Conservation (phyloP, 2,888 invertebrate species). For the Acholoe squamosa region DNA sequence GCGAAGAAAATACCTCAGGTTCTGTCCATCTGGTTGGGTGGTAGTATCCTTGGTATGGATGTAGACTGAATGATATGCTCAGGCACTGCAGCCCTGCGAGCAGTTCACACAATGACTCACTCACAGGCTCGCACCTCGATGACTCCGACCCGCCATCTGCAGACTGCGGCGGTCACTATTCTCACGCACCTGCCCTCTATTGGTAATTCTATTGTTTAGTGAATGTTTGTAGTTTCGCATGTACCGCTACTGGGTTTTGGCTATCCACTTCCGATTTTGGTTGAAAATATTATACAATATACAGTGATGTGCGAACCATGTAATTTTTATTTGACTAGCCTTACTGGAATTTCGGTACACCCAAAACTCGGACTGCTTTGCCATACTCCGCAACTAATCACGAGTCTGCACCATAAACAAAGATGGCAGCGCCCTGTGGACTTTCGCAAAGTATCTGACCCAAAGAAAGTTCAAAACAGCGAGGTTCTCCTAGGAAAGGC, state of each 20-base stretch:
- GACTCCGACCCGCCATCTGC: no score
- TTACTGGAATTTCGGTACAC: no score
- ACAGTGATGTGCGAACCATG: no score
- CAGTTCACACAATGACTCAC: neutral
- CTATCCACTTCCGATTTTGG: no score
- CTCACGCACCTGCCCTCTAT: no score
- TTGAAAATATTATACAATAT: no score
- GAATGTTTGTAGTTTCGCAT: no score
- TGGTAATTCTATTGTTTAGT: no score
- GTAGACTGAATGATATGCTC: neutral
- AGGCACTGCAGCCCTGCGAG: neutral
- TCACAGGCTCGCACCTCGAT: neutral
- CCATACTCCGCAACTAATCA: neutral
- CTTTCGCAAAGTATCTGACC: neutral
- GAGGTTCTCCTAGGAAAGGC: neutral
- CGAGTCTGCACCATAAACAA: neutral
- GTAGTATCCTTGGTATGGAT: slow-evolving; percentile 30
- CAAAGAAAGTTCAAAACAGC: neutral
- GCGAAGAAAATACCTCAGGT: neutral
- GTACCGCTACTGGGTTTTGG: no score
- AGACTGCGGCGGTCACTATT: no score
- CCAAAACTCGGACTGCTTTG: no score
- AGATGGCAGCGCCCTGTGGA: slow-evolving; percentile 51
- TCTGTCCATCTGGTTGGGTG: slow-evolving; percentile 36
- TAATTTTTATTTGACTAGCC: no score